Evolutionary conservation across 2,113 vertebrate genomes (phyloP), one percentile per base, ranked within the genome.

Genomic region (Tachuris rubrigastra): DNA sequence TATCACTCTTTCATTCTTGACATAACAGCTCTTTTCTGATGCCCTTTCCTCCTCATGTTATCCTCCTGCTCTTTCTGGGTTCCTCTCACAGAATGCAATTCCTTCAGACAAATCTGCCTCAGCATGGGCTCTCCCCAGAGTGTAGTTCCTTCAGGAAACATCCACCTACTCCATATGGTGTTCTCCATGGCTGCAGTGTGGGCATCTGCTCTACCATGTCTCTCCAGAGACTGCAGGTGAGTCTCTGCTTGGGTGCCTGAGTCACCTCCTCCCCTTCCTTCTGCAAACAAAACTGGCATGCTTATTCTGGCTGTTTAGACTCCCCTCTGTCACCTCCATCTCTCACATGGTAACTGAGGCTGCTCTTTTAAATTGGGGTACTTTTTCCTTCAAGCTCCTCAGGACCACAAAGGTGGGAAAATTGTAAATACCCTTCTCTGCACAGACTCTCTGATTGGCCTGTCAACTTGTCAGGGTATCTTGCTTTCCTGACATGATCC

Each of bases 401-500:
- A 71, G 62, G 60, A 62, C 8, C 8, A 44, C 31, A 73, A 52
- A 60, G 67, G 31, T 53, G 50, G 16, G 22, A 86, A 49, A 39
- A 67, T n/a, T 23, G 44, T 52, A 73, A 76, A 65, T 44, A 59
- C 6, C 27, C 23, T 76, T 59, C 19, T 44, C 41, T 69, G 46
- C 10, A 5, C 15, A 69, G 41, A 60, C 55, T 75, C 30, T 56
- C 58, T 52, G 31, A n/a, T 7, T 58, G 18, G 2, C 39, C 52
- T 47, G 13, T 25, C 22, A 66, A 17, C 21, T 88, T 82, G 3
- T 65, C 50, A 56, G 46, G 3, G 33, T 52, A 41, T 24, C 59
- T 62, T 2, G 2, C n/a, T 92, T 78, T 88, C 39, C 39, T 68
- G 19, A 39, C 0, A 0, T 31, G 24, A 66, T 44, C 17, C 24